phyloP scores from a whole-genome alignment of 1,140 invertebrate species.

The Ephestia elutella region DNA sequence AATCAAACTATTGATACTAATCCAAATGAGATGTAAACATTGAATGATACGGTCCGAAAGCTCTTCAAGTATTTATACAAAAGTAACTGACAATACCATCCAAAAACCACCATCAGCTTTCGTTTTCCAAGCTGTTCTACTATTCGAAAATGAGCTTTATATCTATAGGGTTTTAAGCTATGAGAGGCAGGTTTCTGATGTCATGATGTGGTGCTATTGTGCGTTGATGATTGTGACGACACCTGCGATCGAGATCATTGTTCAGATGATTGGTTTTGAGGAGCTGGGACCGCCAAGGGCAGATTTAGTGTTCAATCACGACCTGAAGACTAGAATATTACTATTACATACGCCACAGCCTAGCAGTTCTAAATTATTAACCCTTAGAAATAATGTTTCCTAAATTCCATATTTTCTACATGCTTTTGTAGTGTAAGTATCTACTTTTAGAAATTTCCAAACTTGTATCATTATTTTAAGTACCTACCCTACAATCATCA shows the following conservation, averaged over 20 bases:
- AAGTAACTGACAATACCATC: slow-evolving; percentile 30
- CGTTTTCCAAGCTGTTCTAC: background rate
- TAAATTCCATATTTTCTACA: too few species aligned
- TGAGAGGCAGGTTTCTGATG: background rate
- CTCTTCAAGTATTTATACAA: slow-evolving; percentile 45
- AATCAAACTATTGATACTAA: background rate
- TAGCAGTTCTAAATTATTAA: too few species aligned
- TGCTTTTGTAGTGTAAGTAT: too few species aligned
- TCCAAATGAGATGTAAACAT: slow-evolving; percentile 19
- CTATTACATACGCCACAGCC: too few species aligned
- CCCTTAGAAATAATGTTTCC: too few species aligned
- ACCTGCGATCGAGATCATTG: background rate
- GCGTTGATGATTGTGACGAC: background rate
- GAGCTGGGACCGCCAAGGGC: background rate
- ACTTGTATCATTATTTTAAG: too few species aligned
- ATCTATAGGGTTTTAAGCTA: background rate
- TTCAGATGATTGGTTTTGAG: background rate
- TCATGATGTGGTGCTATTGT: background rate
- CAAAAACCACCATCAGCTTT: slow-evolving; percentile 12
- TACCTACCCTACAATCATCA: too few species aligned
- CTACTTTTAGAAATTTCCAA: too few species aligned
- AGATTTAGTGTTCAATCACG: background rate
- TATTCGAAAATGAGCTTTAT: slow-evolving; percentile 15
- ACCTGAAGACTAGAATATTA: background rate
- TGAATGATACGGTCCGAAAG: slow-evolving; percentile 36